Evolutionary conservation across 2,113 vertebrate species (phyloP).

Genomic region (Tursiops truncatus): DNA sequence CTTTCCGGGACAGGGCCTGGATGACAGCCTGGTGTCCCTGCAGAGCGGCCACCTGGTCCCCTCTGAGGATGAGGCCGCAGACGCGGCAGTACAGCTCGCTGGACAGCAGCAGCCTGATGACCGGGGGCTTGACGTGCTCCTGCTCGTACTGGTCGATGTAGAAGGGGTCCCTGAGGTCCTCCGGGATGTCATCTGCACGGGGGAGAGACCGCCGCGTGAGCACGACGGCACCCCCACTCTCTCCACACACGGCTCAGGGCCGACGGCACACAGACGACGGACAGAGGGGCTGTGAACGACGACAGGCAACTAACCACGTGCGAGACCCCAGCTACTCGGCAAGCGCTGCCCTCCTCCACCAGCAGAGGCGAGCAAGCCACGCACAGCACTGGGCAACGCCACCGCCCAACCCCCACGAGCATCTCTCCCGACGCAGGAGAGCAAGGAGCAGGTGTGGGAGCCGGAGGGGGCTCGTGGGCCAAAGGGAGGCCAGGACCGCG

Average conservation of each 20-base stretch:
- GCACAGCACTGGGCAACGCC: rapidly evolving
- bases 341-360: rapidly evolving
- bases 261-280: too few species aligned
- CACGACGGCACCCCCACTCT: too few species aligned
- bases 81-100: slow-evolving; percentile 95
- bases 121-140: slow-evolving; percentile 95
- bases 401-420: too few species aligned
- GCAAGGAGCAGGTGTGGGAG: too few species aligned
- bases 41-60: slow-evolving; percentile 90
- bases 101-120: slow-evolving; percentile 92
- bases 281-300: too few species aligned
- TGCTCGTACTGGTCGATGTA: slow-evolving; percentile 97
- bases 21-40: slow-evolving; percentile 93
- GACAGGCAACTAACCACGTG: rapidly evolving
- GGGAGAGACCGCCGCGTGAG: not conserved
- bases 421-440: rapidly evolving
- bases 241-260: too few species aligned
- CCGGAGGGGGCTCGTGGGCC: rapidly evolving
- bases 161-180: slow-evolving; percentile 94
- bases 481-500: not conserved
- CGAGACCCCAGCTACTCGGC: rapidly evolving
- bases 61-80: slow-evolving; percentile 92
- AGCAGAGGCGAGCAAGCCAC: rapidly evolving
- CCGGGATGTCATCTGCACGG: slow-evolving; percentile 91
- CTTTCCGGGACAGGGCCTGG: slow-evolving; percentile 92